A percentile compares a stretch with the other conserved stretches of the same genome.
Conservation (phyloP, 2,797 vertebrate species). For the Siniperca undulata region DNA sequence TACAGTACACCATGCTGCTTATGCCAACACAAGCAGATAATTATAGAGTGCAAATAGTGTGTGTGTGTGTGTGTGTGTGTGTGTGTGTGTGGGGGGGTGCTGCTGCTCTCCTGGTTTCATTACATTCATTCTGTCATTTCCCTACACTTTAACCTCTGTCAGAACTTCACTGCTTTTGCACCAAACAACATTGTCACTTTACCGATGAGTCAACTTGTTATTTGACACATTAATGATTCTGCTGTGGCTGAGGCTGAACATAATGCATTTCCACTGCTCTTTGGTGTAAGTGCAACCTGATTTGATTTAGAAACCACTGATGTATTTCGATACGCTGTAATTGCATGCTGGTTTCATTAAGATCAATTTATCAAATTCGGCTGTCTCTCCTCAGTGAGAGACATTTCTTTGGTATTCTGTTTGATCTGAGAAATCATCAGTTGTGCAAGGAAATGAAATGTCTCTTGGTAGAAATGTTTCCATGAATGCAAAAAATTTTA, state of each 20-base stretch:
- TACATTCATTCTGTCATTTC: constrained; percentile 17
- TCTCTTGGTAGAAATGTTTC: constrained; percentile 37
- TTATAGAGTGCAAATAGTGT: constrained; percentile 51
- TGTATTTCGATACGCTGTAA: constrained; percentile 36
- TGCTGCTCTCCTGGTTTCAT: constrained; percentile 26
- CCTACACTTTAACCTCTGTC: constrained; percentile 43
- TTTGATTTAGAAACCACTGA: constrained; percentile 39
- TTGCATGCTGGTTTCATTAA: constrained; percentile 58
- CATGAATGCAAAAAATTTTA: constrained; percentile 20
- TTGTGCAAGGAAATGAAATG: constrained; percentile 53
- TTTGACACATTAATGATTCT: constrained; percentile 47
- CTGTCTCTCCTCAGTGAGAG: constrained; percentile 15
- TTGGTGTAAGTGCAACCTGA: constrained; percentile 25
- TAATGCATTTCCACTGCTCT: constrained; percentile 29
- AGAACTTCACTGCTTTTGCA: constrained; percentile 28
- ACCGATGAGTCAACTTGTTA: constrained; percentile 37
- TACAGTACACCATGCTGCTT: constrained; percentile 39
- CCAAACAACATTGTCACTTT: constrained; percentile 38
- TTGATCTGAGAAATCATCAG: constrained; percentile 55
- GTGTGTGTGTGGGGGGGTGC: too few species aligned
- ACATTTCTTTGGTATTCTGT: constrained; percentile 52
- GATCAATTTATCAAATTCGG: constrained; percentile 57
- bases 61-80: not conserved
- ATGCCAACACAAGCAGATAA: constrained; percentile 52
- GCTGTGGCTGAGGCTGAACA: constrained; percentile 3